Percentiles rank a stretch among this genome's conserved stretches.
phyloP scores from a whole-genome alignment of 92 coral and sea anemone species.

The Epizoanthus stellaris region DNA sequence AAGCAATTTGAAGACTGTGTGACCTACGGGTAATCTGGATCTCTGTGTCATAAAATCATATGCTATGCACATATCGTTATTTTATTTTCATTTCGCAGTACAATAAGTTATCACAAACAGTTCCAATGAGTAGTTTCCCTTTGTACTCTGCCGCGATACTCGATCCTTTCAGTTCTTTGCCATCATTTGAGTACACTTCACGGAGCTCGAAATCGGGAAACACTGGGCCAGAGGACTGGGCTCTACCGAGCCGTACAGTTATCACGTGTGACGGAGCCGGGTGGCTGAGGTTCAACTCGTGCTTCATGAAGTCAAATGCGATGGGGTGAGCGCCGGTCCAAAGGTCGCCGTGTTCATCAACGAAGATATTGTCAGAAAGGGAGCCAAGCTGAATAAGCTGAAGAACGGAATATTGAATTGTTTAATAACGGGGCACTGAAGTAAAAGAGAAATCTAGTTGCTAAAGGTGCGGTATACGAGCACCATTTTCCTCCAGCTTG shows the following conservation, averaged over 20 bases:
- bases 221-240: conserved; percentile 34
- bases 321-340: conserved; percentile 40
- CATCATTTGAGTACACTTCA: conserved; percentile 48
- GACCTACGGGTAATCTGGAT: too few species aligned
- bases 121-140: conserved; percentile 82
- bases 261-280: conserved; percentile 47
- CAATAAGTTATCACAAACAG: conserved; percentile 72
- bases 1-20: too few species aligned
- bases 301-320: conserved; percentile 8
- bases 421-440: background rate
- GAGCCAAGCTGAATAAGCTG: conserved; percentile 36
- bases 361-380: conserved; percentile 34
- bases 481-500: too few species aligned
- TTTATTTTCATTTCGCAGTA: conserved; percentile 79
- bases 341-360: conserved; percentile 39
- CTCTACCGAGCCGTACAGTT: conserved; percentile 28
- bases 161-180: conserved; percentile 42
- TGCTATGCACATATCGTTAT: conserved; percentile 1
- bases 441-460: background rate
- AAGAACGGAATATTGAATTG: background rate
- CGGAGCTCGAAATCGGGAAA: conserved; percentile 37
- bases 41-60: too few species aligned
- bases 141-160: conserved; percentile 68
- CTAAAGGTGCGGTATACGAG: background rate
- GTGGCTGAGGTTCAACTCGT: conserved; percentile 38